A percentile compares a stretch with the other conserved stretches of the same genome.
Evolutionary conservation across 2,113 vertebrate genomes (phyloP).

Genomic region (Amphilophus citrinellus): DNA sequence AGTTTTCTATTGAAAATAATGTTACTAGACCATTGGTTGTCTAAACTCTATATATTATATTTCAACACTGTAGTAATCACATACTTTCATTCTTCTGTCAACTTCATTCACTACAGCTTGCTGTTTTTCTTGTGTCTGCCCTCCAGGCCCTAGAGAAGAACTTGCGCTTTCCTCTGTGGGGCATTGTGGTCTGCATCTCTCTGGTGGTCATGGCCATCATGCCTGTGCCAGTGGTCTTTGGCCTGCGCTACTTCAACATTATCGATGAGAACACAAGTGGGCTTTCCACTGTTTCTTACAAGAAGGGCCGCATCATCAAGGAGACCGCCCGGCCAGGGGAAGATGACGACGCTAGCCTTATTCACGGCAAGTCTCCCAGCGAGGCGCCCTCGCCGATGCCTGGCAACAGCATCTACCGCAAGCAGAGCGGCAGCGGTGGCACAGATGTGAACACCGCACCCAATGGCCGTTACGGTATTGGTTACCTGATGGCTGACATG

Average conservation of each 20-base stretch:
- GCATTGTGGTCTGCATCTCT: conserved; percentile 87
- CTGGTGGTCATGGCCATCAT: conserved; percentile 89
- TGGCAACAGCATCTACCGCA: conserved; percentile 91
- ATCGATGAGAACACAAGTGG: conserved; percentile 85
- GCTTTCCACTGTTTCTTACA: conserved; percentile 90
- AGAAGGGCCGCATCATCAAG: conserved; percentile 93
- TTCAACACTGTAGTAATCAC: neutral
- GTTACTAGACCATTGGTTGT: neutral
- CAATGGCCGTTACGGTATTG: conserved; percentile 94
- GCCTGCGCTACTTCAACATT: conserved; percentile 88
- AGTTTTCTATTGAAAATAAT: neutral
- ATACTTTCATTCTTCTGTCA: neutral
- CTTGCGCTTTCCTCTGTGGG: conserved; percentile 90
- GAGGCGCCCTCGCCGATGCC: conserved; percentile 91
- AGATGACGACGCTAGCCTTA: conserved; percentile 90
- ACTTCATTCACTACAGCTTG: neutral
- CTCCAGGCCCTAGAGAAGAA: conserved; percentile 86
- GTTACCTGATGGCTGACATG: conserved; percentile 94
- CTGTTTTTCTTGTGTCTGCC: neutral
- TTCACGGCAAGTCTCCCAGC: conserved; percentile 89
- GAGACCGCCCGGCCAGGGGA: conserved; percentile 85
- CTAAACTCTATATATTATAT: neutral
- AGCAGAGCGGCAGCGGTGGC: conserved; percentile 82
- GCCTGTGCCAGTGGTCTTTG: conserved; percentile 89
- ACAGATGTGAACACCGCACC: conserved; percentile 84